These are phyloP conservation scores for Aurelia aurita complex sp. Pacific DNA, from an alignment of 30 jellyfish, hydroid and myxozoan genomes.

Conservation along the genomic window DNA sequence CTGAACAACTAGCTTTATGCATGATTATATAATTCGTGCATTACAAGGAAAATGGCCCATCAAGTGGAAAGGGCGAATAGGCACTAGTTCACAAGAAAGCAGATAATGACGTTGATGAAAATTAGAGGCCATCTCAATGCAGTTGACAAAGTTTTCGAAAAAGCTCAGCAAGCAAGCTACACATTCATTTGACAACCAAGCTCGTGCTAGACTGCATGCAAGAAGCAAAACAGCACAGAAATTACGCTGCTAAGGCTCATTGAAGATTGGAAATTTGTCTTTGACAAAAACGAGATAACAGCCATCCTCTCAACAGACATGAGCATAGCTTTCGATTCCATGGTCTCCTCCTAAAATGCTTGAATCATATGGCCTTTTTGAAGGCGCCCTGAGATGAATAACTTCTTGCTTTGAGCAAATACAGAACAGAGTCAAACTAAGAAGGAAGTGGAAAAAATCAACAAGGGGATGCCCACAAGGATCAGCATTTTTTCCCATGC, in stretches of 20 bases:
- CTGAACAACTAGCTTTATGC: too few relatives aligned
- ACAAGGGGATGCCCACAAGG: slow-evolving; percentile 71
- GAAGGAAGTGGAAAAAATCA: slow-evolving; percentile 61
- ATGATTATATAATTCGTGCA: too few relatives aligned
- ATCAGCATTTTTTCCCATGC: slow-evolving; percentile 55
- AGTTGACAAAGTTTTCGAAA: too few relatives aligned
- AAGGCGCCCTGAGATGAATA: too few relatives aligned
- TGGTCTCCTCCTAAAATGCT: slow-evolving; percentile 46
- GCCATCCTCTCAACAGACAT: slow-evolving; percentile 58
- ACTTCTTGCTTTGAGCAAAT: too few relatives aligned
- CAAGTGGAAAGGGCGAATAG: too few relatives aligned
- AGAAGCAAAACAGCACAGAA: slow-evolving; percentile 58
- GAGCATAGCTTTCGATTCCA: slow-evolving; percentile 59
- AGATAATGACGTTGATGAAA: slow-evolving; percentile 30
- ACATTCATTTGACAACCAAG: slow-evolving; percentile 27
- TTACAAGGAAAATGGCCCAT: too few relatives aligned
- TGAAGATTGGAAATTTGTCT: slow-evolving; percentile 23
- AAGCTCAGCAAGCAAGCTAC: slow-evolving; percentile 20
- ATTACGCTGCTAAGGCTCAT: slow-evolving; percentile 37
- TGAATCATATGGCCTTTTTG: too few relatives aligned
- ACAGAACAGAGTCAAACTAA: too few relatives aligned
- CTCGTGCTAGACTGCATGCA: slow-evolving; percentile 30
- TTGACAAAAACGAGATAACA: slow-evolving; percentile 15
- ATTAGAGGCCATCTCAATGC: too few relatives aligned
- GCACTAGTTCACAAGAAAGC: slow-evolving; percentile 57